Evolutionary conservation across 2,797 vertebrate species (phyloP).

Genomic region (Clarias fuscus): DNA sequence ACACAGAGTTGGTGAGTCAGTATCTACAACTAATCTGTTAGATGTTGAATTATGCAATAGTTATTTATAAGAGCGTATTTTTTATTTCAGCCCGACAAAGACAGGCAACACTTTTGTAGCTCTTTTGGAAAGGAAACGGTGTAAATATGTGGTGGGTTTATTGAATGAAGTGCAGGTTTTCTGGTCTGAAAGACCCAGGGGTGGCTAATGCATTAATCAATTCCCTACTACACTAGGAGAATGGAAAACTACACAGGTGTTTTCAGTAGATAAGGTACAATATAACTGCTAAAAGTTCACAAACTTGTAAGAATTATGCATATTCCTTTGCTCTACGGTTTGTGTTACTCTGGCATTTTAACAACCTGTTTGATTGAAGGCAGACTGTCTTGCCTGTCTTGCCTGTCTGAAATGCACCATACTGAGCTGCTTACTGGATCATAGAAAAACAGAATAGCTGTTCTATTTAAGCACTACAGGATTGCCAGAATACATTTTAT

Average conservation of each 20-base stretch:
- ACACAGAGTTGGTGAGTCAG: slow-evolving; percentile 5
- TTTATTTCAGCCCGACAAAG: neutral
- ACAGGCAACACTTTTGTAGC: neutral
- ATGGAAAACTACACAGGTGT: slow-evolving; percentile 4
- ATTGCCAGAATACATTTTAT: neutral
- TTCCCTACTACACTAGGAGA: slow-evolving; percentile 3
- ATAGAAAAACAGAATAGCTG: neutral
- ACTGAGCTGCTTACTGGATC: neutral
- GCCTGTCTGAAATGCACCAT: neutral
- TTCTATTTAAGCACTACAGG: neutral
- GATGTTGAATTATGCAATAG: neutral
- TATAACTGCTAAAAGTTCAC: neutral
- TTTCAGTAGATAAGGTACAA: slow-evolving; percentile 9
- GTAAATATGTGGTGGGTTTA: slow-evolving; percentile 19
- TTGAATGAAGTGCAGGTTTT: slow-evolving; percentile 14
- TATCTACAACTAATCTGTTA: neutral
- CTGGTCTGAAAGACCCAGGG: neutral
- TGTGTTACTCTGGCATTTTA: neutral
- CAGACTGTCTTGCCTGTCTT: neutral
- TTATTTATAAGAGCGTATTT: slow-evolving; percentile 8
- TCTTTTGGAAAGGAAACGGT: slow-evolving; percentile 5
- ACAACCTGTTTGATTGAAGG: neutral
- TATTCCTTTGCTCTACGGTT: neutral
- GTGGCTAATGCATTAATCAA: slow-evolving; percentile 7
- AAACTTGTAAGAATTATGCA: neutral